Evolutionary conservation across 1,140 invertebrate genomes (phyloP).

Genomic region (Penaeus vannamei): DNA sequence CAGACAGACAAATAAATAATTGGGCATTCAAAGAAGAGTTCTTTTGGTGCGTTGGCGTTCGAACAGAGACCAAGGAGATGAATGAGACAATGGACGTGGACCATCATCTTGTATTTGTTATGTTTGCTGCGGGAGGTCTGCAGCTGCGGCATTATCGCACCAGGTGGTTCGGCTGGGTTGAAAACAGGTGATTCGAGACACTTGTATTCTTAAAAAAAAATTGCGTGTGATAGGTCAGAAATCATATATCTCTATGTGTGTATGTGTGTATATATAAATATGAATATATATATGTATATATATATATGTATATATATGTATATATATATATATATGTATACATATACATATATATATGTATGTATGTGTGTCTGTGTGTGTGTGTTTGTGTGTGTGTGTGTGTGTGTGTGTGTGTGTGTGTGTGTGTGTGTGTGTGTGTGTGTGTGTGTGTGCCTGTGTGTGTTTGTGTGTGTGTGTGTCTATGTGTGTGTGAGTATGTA

Average conservation of each 20-base stretch:
- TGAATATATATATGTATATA: background rate
- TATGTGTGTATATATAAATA: background rate
- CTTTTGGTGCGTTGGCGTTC: no score
- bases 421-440: background rate
- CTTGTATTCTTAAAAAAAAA: background rate
- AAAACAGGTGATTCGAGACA: background rate
- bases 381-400: background rate
- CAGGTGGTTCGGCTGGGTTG: no score
- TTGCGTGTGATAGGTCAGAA: background rate
- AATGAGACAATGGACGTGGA: no score
- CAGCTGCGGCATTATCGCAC: no score
- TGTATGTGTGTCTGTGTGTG: background rate
- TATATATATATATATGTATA: constrained; percentile 33
- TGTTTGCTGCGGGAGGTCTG: no score
- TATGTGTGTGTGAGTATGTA: background rate
- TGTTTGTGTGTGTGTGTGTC: background rate
- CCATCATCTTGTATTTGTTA: no score
- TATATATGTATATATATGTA: background rate
- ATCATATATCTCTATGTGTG: background rate
- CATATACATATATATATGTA: constrained; percentile 32
- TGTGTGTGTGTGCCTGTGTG: background rate
- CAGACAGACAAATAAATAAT: no score
- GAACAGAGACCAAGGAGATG: no score
- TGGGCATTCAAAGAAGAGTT: no score
- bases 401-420: background rate